Conservation (phyloP, 2,113 vertebrate species). For the Cryptomyrus ogoouensis region DNA sequence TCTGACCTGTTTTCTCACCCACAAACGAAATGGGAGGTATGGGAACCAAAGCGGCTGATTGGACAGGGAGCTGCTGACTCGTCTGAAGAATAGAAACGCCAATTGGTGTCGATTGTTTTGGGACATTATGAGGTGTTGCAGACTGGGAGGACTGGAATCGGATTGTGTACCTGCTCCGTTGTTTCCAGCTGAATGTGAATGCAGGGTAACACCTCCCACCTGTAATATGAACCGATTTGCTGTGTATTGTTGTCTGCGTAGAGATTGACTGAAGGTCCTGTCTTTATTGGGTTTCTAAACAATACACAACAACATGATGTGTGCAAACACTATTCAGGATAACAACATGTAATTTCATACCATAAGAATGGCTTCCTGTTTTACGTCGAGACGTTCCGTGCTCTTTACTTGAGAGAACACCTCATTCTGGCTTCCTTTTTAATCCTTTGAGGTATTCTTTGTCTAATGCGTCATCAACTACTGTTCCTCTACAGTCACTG, state of each 20-base stretch:
- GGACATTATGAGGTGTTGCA: neutral
- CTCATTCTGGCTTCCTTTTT: neutral
- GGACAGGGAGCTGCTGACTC: neutral
- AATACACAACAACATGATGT: neutral
- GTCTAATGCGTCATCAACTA: neutral
- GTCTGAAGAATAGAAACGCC: neutral
- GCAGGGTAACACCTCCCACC: neutral
- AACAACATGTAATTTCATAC: neutral
- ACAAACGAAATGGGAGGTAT: neutral
- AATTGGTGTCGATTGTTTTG: neutral
- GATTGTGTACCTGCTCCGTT: neutral
- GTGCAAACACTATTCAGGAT: neutral
- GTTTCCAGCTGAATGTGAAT: neutral
- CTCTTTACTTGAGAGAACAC: neutral
- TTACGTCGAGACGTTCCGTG: neutral
- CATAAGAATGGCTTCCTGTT: neutral
- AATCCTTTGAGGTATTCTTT: neutral
- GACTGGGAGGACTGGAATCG: neutral
- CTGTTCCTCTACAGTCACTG: neutral
- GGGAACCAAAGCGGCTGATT: neutral
- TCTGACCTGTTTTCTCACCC: neutral
- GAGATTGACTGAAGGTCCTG: neutral
- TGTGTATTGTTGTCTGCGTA: neutral
- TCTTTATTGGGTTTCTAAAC: neutral
- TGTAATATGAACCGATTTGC: neutral